Percentiles rank a stretch among this genome's conserved stretches.
phyloP scores from a whole-genome alignment of 2,888 invertebrate genomes.

The Gastracanthus pulcherrimus region DNA sequence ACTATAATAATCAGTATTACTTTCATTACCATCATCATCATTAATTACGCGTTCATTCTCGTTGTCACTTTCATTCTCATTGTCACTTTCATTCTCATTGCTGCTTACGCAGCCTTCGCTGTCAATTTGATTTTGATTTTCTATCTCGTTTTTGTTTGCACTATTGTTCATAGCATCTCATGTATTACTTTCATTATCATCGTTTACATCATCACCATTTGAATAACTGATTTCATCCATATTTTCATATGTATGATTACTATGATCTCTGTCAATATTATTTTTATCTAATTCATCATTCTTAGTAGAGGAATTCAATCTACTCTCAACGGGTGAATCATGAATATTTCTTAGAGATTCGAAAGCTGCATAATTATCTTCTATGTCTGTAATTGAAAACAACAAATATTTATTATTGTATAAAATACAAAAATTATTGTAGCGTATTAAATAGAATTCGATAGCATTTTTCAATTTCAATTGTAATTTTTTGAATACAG shows the following conservation, averaged over 20 bases:
- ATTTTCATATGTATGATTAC: not conserved
- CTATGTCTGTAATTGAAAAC: not conserved
- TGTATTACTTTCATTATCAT: not conserved
- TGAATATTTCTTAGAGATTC: not conserved
- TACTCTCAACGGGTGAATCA: not conserved
- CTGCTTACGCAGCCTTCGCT: not conserved
- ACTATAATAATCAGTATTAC: not conserved
- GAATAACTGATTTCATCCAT: not conserved
- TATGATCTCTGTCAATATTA: not conserved
- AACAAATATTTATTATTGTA: not conserved
- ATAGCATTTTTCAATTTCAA: not conserved
- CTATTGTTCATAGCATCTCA: not conserved
- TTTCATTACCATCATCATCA: not conserved
- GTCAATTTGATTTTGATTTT: not conserved
- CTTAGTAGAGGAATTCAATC: not conserved
- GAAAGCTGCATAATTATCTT: not conserved
- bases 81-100: not conserved
- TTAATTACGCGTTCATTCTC: not conserved
- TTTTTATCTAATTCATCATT: not conserved
- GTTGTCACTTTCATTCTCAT: not conserved
- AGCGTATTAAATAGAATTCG: not conserved
- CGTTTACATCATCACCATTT: not conserved
- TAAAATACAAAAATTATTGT: not conserved
- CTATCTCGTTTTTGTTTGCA: not conserved
- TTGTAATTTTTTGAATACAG: not conserved